Base-by-base conservation (phyloP, 2,797 vertebrate genomes). In the Triplophysa yarkandensis region DNA sequence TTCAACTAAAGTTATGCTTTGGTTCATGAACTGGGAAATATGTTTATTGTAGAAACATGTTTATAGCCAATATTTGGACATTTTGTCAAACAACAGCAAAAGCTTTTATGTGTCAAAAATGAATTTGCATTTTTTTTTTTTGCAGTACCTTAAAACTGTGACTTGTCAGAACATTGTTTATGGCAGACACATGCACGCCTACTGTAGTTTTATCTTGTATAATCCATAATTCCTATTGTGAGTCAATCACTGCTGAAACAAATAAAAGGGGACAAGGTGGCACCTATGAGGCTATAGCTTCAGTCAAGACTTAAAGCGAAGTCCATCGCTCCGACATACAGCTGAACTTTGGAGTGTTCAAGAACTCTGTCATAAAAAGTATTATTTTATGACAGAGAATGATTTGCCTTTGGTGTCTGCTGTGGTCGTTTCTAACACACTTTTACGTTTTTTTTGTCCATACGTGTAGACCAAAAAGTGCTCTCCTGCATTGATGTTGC, bases 51-150 rank as follows among this genome's bases (percentile, higher is more conserved):
- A n/a, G n/a, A n/a, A n/a, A n/a, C n/a, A n/a, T n/a, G n/a, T n/a
- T n/a, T 46, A 16, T 13, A 21, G 13, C 25, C 27, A 23, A n/a
- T 23, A n/a, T 21, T 54, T 54, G 4, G 25, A 60, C 44, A 54
- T 32, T 34, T 11, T 2, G 17, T 23, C 46, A 70, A 44, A 34
- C 23, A 54, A 52, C 10, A 52, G 2, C 11, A 52, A 8, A 23
- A 5, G 8, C 5, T 30, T 3, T 39, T n/a, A 5, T 44, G 17
- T 43, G 32, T 63, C 23, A 43, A 27, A 43, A 1, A 4, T 86
- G 82, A 78, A 85, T 86, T 85, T 85, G 83, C 81, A 84, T 85
- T 82, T 41, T 46, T 46, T 46, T 46, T 46, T n/a, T n/a, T 46
- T n/a, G 17, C 44, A 46, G 11, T 9, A 36, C 34, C 34, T 36